Evolutionary conservation across 2,888 invertebrate species (phyloP), one percentile per base, ranked within the genome.

Genomic region (Pseudococcus viburni): DNA sequence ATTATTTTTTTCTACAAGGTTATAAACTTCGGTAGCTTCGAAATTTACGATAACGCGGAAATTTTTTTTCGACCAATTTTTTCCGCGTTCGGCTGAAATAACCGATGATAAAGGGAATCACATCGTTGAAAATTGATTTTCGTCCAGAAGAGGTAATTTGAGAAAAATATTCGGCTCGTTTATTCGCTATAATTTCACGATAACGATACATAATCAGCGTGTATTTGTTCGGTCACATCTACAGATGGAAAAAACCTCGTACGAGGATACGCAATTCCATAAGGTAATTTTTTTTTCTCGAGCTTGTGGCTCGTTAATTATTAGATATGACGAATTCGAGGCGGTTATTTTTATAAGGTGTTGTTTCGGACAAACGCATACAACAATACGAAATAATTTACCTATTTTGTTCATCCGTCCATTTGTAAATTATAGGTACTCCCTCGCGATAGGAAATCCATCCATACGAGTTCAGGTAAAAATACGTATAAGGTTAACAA

Each of bases 121-220:
- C 17, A 73, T 73, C 73, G 73, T 73, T 73, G 73, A 73, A 73
- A 73, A 73, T 73, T 73, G 73, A 73, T 73, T 73, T 33, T 17
- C 12, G 73, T 64, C 22, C 9, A 64, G 22, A 22, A 64, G 22
- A 33, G 15, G 12, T 33, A 19, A 73, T 15, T 73, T 26, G 33
- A 33, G 19, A 73, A 73, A 73, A 73, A 73, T 17, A 73, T 33
- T 73, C 22, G 64, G 7, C 8, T 73, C 33, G 73, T 73, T 73
- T 73, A 33, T 73, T 73, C 73, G 73, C 33, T 33, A 73, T 73
- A 33, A 73, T 33, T 73, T 73, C 15, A 33, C 33, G 73, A 33
- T 73, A 73, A 73, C 73, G 73, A 73, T 59, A 22, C 64, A 64
- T 73, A 73, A 73, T 33, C 33, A 73, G 73, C 73, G 73, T 73